phyloP scores from a whole-genome alignment of 2,888 invertebrate species.

The Chaetogeoica ovagalla region DNA sequence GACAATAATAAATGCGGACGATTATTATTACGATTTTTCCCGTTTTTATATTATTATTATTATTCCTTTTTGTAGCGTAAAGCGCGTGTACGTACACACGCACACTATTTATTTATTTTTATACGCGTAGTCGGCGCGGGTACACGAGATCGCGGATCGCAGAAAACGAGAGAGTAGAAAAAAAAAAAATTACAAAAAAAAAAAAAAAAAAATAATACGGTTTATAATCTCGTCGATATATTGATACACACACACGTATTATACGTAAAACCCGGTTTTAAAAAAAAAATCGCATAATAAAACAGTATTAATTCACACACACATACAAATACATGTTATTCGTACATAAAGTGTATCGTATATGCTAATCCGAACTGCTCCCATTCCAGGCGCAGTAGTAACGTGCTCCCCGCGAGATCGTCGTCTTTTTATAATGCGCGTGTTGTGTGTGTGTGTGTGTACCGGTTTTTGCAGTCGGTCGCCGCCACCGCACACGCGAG shows the following conservation, averaged over 20 bases:
- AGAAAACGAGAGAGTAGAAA: too few relatives aligned
- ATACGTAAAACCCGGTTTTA: slow-evolving; percentile 41
- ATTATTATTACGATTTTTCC: too few relatives aligned
- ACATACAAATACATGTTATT: background rate
- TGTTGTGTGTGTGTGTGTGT: background rate
- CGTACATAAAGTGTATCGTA: slow-evolving; percentile 27
- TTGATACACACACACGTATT: background rate
- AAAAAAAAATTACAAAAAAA: background rate
- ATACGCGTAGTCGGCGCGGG: too few relatives aligned
- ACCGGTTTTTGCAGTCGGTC: slow-evolving; percentile 28
- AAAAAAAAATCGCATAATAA: slow-evolving; percentile 27
- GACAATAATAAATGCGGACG: too few relatives aligned
- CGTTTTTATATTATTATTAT: too few relatives aligned
- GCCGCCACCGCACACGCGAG: too few relatives aligned
- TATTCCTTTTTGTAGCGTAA: too few relatives aligned
- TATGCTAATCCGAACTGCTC: slow-evolving; percentile 53
- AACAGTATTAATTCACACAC: slow-evolving; percentile 40
- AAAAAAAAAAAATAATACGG: slow-evolving; percentile 7
- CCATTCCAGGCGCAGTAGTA: slow-evolving; percentile 38
- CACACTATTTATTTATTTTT: too few relatives aligned
- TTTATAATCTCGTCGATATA: slow-evolving; percentile 27
- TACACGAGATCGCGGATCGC: background rate
- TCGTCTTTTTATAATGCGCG: background rate
- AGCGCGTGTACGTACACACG: too few relatives aligned
- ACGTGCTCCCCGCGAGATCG: background rate